A percentile compares a stretch with the other conserved stretches of the same genome.
Evolutionary conservation across 2,888 invertebrate species (phyloP).

Genomic region (Archips crataeganus): DNA sequence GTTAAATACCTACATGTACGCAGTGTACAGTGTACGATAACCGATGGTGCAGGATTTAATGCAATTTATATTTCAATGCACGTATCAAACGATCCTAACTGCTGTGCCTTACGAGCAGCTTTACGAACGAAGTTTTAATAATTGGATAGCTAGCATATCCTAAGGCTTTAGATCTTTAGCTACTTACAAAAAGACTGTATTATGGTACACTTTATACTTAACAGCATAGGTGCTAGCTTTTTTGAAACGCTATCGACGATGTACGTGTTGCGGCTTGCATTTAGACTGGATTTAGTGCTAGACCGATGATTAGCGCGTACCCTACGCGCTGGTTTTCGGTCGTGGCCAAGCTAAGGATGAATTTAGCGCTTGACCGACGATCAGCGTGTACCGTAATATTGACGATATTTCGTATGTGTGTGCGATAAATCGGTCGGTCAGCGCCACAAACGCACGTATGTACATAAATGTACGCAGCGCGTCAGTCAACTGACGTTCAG

Average conservation of each 20-base stretch:
- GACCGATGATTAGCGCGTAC: too few species aligned
- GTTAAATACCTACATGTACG: neutral
- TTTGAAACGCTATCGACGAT: neutral
- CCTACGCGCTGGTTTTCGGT: too few species aligned
- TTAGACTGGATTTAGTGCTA: neutral
- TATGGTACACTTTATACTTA: neutral
- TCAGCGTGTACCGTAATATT: too few species aligned
- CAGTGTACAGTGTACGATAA: neutral
- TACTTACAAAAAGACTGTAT: neutral
- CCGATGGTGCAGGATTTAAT: slow-evolving; percentile 19
- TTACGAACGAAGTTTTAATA: slow-evolving; percentile 31
- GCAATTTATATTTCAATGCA: slow-evolving; percentile 29
- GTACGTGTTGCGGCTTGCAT: neutral
- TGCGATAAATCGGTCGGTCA: too few species aligned
- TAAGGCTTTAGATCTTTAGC: slow-evolving; percentile 8
- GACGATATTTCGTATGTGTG: too few species aligned
- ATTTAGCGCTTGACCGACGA: too few species aligned
- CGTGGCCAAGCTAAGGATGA: too few species aligned
- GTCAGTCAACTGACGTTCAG: too few species aligned
- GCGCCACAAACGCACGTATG: too few species aligned
- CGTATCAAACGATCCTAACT: slow-evolving; percentile 20
- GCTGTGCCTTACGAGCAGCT: slow-evolving; percentile 9
- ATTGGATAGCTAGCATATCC: slow-evolving; percentile 29
- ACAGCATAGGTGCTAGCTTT: neutral
- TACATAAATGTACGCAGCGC: too few species aligned